Evolutionary conservation across 2,113 vertebrate genomes (phyloP).

Genomic region (Charina bottae): DNA sequence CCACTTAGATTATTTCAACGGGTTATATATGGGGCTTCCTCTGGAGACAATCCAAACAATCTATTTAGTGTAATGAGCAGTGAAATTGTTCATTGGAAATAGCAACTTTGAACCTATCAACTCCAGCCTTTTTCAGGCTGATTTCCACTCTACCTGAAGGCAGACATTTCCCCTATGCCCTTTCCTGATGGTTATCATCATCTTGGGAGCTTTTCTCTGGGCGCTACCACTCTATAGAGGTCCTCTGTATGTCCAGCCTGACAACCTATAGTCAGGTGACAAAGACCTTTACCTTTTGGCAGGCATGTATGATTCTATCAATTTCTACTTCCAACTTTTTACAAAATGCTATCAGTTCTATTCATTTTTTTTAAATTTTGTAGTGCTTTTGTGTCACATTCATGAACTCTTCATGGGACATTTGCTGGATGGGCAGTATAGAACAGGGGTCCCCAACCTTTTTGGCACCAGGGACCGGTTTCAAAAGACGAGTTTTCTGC

Average conservation of each 20-base stretch:
- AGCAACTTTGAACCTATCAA: background rate
- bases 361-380: background rate
- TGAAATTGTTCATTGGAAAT: background rate
- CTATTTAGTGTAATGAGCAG: background rate
- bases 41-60: background rate
- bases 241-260: background rate
- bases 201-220: background rate
- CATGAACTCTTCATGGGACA: background rate
- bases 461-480: too few relatives aligned
- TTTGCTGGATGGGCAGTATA: background rate
- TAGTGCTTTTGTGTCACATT: background rate
- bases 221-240: background rate
- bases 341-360: background rate
- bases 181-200: background rate
- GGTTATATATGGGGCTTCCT: too few relatives aligned
- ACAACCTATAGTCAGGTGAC: background rate
- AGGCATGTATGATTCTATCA: background rate
- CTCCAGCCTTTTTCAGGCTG: background rate
- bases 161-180: background rate
- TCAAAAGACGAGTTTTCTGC: too few relatives aligned
- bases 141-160: background rate
- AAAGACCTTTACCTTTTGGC: background rate
- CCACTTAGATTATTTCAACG: too few relatives aligned
- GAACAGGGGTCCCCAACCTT: too few relatives aligned
- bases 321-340: background rate